Evolutionary conservation across 1,140 invertebrate genomes (phyloP).

Genomic region (Neotoxoptera formosana): DNA sequence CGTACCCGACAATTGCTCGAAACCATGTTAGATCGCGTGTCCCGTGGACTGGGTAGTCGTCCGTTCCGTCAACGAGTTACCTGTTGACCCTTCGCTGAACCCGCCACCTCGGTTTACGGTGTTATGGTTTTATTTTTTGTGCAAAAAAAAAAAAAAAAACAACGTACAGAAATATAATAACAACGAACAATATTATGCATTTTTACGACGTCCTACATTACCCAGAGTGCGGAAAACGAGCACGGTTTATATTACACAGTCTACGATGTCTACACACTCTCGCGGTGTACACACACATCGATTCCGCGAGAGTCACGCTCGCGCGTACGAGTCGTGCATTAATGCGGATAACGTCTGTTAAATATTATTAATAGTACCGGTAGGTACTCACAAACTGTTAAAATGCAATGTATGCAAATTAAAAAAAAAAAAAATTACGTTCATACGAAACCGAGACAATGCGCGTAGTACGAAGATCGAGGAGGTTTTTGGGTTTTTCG

Average conservation of each 20-base stretch:
- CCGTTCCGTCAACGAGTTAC: conserved; percentile 55
- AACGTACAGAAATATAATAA: conserved; percentile 1
- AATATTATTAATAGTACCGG: too few relatives aligned
- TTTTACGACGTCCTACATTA: neutral
- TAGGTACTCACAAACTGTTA: neutral
- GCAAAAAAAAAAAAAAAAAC: neutral
- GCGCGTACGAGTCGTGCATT: neutral
- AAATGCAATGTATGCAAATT: neutral
- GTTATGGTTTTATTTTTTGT: neutral
- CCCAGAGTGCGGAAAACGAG: neutral
- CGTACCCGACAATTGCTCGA: conserved; percentile 53
- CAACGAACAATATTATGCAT: neutral
- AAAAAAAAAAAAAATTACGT: neutral
- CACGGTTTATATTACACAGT: neutral
- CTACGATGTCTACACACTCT: neutral
- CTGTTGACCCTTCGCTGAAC: conserved; percentile 53
- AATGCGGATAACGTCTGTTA: too few relatives aligned
- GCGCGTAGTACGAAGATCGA: neutral
- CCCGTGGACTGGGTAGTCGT: neutral
- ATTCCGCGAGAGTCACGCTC: neutral
- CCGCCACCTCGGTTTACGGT: neutral
- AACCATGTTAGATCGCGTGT: conserved; percentile 54
- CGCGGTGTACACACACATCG: neutral
- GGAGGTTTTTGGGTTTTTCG: neutral
- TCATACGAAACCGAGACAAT: neutral